Percentiles rank a stretch among this genome's conserved stretches.
These are phyloP conservation scores for Tribolium madens DNA, from an alignment of 1,140 invertebrate genomes.

Conservation along the genomic window DNA sequence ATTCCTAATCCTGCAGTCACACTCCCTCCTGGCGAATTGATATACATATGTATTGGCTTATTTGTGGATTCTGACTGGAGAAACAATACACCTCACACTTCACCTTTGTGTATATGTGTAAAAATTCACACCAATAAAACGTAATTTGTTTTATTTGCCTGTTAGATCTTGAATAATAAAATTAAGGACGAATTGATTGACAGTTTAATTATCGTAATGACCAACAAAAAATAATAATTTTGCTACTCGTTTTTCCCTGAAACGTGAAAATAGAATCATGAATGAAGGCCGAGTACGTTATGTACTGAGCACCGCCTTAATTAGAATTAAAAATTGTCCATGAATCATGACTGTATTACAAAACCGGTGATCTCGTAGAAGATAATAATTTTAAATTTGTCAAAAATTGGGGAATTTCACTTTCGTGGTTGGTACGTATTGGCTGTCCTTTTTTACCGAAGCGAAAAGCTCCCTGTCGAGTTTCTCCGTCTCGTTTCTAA, in stretches of 20 bases:
- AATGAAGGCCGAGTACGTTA: background rate
- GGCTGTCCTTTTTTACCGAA: background rate
- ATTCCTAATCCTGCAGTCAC: slow-evolving; percentile 98
- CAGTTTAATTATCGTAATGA: no score
- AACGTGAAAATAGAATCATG: background rate
- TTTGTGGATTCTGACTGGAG: slow-evolving; percentile 96
- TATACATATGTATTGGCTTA: slow-evolving; percentile 99
- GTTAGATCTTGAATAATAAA: background rate
- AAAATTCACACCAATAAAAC: slow-evolving; percentile 23
- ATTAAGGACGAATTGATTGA: background rate
- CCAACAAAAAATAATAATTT: no score
- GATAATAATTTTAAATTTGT: slow-evolving; percentile 34
- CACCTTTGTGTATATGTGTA: slow-evolving; percentile 5
- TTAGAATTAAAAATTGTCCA: slow-evolving; percentile 28
- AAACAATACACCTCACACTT: slow-evolving; percentile 79
- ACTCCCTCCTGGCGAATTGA: slow-evolving; percentile 93
- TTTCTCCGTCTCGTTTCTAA: slow-evolving; percentile 35
- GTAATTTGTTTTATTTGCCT: slow-evolving; percentile 31
- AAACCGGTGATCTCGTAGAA: slow-evolving; percentile 16
- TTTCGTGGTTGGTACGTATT: background rate
- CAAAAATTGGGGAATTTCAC: background rate
- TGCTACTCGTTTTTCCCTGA: no score
- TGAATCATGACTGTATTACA: slow-evolving; percentile 17
- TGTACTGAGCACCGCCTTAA: background rate
- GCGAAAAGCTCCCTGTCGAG: background rate